Evolutionary conservation across 2,888 invertebrate species (phyloP), one percentile per base, ranked within the genome.

Genomic region (Erebia aethiops): DNA sequence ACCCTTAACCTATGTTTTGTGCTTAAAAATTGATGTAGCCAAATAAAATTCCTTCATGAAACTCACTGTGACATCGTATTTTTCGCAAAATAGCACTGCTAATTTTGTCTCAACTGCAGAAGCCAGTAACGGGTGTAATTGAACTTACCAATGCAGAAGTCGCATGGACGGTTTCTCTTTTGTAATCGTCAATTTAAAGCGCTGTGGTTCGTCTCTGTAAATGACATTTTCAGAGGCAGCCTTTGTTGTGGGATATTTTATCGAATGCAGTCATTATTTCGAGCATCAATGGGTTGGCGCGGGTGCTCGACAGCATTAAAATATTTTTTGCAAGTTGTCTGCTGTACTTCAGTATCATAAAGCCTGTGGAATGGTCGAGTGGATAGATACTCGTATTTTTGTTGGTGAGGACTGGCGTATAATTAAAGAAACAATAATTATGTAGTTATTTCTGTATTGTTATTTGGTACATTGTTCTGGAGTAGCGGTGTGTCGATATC

Each of bases 261-360:
- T 70, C 46, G 63, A 68, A 46, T 68, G 56, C 64, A n/a, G 54
- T 68, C 68, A 68, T 73, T 68, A 71, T 71, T 66, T 60, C 16
- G 35, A 73, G 54, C 61, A 14, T 54, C 64, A 61, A 65, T 51
- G 70, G 43, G 21, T 11, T 49, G 56, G 51, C 64, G 16, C 49
- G 67, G 51, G n/a, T 49, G 67, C 70, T 49, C 18, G 63, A 51
- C 57, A 67, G 51, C 60, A 64, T 56, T 61, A 64, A 57, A 65
- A 51, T 68, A 49, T 73, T 71, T 60, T 69, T 70, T 70, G 35
- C 51, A 60, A 70, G 67, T 56, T 70, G 41, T 61, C 35, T 66
- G 56, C 43, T 65, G 54, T 66, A 18, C 56, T 68, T 61, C 61
- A 68, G 65, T 21, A 43, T 71, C 43, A 57, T 73, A 56, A 68